phyloP scores from a whole-genome alignment of 2,113 vertebrate genomes.

The Pseudolaguvia tuberculata region DNA sequence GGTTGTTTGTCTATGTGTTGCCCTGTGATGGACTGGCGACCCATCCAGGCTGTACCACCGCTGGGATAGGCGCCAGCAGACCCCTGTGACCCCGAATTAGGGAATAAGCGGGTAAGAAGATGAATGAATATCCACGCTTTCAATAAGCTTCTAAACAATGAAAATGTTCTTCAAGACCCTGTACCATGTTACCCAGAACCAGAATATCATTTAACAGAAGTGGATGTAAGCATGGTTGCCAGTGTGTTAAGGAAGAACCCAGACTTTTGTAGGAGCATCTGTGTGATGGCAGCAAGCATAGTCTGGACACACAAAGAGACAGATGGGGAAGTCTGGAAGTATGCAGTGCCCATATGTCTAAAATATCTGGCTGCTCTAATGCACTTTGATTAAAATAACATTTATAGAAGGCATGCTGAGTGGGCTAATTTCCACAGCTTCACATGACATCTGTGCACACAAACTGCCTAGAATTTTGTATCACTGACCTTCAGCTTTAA shows the following conservation, averaged over 20 bases:
- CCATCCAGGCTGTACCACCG: too few species aligned
- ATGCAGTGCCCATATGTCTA: conserved; percentile 70
- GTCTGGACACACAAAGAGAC: conserved; percentile 51
- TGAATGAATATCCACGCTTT: not conserved
- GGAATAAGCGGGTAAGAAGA: too few species aligned
- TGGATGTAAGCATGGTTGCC: conserved; percentile 3
- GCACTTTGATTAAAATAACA: conserved; percentile 74
- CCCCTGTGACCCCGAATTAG: too few species aligned
- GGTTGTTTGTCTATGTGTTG: too few species aligned
- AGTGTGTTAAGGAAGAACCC: conserved; percentile 17
- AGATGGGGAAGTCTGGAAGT: conserved; percentile 66
- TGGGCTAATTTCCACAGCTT: conserved; percentile 67
- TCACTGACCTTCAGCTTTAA: conserved; percentile 55
- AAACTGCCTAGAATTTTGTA: conserved; percentile 44
- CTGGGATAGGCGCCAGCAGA: too few species aligned
- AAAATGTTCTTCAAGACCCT: not conserved
- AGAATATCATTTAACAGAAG: conserved; percentile 2
- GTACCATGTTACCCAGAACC: not conserved
- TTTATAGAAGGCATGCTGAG: conserved; percentile 62
- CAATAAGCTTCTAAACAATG: not conserved
- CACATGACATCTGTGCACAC: conserved; percentile 68
- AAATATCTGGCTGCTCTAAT: conserved; percentile 71
- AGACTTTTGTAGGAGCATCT: conserved; percentile 45
- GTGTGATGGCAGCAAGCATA: conserved; percentile 36
- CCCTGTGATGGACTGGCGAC: too few species aligned